phyloP scores from a whole-genome alignment of 2,797 vertebrate genomes.

The Epinephelus coioides region DNA sequence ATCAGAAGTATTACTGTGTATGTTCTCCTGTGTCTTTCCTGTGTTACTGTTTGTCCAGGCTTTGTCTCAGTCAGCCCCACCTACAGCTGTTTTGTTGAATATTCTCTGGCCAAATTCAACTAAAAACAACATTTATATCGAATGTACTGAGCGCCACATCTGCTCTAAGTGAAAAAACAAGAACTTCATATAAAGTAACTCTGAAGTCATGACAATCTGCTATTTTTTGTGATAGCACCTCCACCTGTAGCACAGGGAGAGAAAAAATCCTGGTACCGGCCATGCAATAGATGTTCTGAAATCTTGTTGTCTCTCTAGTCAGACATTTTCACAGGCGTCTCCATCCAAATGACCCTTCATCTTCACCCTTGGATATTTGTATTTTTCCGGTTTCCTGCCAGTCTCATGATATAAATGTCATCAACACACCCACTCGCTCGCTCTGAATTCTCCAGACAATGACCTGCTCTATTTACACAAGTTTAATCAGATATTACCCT shows the following conservation, averaged over 20 bases:
- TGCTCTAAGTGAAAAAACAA: background rate
- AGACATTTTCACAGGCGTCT: no score
- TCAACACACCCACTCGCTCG: no score
- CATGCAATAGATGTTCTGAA: conserved; percentile 1
- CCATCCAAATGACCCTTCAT: no score
- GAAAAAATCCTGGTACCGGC: no score
- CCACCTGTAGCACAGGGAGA: no score
- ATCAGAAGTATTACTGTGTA: background rate
- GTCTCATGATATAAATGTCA: no score
- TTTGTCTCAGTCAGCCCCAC: background rate
- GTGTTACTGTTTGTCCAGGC: background rate
- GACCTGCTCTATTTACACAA: no score
- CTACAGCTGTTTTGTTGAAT: background rate
- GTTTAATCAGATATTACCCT: no score
- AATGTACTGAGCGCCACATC: no score
- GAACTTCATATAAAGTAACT: background rate
- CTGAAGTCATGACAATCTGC: background rate
- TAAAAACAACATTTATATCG: background rate
- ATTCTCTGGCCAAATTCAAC: background rate
- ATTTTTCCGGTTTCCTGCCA: no score
- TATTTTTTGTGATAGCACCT: background rate
- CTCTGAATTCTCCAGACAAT: no score
- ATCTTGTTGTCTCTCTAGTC: background rate
- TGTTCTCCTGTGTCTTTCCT: background rate
- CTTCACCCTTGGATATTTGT: no score